phyloP scores from a whole-genome alignment of 2,797 vertebrate species.

The Myotis daubentonii region DNA sequence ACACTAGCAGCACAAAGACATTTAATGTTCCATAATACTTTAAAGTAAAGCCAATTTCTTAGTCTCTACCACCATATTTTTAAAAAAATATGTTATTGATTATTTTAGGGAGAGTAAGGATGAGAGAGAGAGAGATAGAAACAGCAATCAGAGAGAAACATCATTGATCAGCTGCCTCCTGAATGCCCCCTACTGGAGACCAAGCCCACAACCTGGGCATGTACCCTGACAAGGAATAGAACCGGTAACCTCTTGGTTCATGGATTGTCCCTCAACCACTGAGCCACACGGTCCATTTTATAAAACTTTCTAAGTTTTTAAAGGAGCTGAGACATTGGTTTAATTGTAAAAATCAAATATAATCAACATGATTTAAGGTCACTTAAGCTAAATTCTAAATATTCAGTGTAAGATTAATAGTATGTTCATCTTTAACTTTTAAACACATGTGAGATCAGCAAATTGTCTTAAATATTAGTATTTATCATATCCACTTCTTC shows the following conservation, averaged over 20 bases:
- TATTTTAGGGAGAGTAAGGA: no score
- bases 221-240: no score
- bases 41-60: background rate
- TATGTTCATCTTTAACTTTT: background rate
- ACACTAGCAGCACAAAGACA: background rate
- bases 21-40: background rate
- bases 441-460: background rate
- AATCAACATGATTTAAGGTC: background rate
- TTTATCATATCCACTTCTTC: background rate
- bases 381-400: conserved; percentile 6
- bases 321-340: background rate
- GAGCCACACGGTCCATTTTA: background rate
- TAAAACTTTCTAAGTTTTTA: background rate
- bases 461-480: background rate
- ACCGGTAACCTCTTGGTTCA: no score
- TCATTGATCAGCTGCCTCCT: no score
- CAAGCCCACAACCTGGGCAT: no score
- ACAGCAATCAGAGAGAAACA: no score
- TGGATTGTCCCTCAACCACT: no score
- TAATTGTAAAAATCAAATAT: background rate
- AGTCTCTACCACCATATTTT: background rate
- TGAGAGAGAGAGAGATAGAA: no score
- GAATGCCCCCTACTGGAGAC: no score
- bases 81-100: no score
- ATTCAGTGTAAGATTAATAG: background rate